phyloP scores from a whole-genome alignment of 2,113 vertebrate genomes.

The Pachyramphus minor region DNA sequence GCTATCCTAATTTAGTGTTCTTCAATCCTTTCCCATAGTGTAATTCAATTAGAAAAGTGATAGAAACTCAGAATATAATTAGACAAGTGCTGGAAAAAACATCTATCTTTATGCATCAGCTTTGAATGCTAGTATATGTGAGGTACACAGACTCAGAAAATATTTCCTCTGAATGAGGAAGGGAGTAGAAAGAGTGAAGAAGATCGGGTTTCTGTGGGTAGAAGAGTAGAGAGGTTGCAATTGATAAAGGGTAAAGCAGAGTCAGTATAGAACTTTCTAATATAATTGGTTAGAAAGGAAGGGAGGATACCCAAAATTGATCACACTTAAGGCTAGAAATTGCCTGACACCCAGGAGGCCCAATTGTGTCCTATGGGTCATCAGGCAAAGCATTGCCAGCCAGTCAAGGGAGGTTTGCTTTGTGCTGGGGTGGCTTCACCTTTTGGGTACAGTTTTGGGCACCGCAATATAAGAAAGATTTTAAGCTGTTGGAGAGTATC shows the following conservation, averaged over 20 bases:
- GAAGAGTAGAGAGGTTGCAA: background rate
- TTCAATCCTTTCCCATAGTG: background rate
- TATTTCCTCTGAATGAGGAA: background rate
- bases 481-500: background rate
- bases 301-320: accelerated
- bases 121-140: background rate
- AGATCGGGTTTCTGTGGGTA: background rate
- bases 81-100: background rate
- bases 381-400: background rate
- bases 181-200: background rate
- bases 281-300: background rate
- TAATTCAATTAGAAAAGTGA: background rate
- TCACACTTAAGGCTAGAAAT: background rate
- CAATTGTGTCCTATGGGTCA: background rate
- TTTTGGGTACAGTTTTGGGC: background rate
- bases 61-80: background rate
- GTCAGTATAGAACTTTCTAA: background rate
- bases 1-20: background rate
- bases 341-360: background rate
- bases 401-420: background rate
- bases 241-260: background rate
- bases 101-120: accelerated
- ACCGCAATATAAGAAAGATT: background rate
- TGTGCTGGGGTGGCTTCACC: background rate
- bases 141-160: background rate